Evolutionary conservation across 2,888 invertebrate genomes (phyloP).

Genomic region (Tachina fera): DNA sequence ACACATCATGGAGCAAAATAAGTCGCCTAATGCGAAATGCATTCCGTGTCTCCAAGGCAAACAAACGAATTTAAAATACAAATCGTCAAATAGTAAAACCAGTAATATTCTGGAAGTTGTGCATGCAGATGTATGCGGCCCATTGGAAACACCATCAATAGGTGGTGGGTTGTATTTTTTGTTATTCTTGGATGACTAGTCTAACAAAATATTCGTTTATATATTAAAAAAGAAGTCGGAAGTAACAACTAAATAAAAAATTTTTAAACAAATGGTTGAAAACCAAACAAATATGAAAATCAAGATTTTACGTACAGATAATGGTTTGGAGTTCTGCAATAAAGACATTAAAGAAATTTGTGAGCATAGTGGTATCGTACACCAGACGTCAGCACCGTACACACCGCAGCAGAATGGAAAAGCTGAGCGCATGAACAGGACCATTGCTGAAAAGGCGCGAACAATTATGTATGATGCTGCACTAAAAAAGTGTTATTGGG

Average conservation of each 20-base stretch:
- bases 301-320: constrained; percentile 41
- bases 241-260: constrained; percentile 9
- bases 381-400: constrained; percentile 40
- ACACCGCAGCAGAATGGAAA: constrained; percentile 40
- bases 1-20: too few species aligned
- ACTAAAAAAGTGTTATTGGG: constrained; percentile 10
- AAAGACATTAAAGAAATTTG: constrained; percentile 8
- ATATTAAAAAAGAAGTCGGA: constrained; percentile 41
- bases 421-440: constrained; percentile 44
- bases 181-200: constrained; percentile 46
- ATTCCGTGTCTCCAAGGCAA: constrained; percentile 35
- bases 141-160: constrained; percentile 19
- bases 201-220: constrained; percentile 41
- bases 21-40: not conserved
- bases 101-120: constrained; percentile 1
- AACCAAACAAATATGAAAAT: constrained; percentile 47
- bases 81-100: not conserved
- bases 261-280: constrained; percentile 37
- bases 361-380: not conserved
- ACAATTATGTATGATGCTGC: constrained; percentile 22
- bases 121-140: constrained; percentile 47
- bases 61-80: constrained; percentile 30
- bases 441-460: constrained; percentile 27
- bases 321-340: constrained; percentile 43
- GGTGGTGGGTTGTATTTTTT: constrained; percentile 41